Evolutionary conservation across 2,797 vertebrate species (phyloP), one percentile per base, ranked within the genome.

Genomic region (Parauchenoglanis ngamensis): DNA sequence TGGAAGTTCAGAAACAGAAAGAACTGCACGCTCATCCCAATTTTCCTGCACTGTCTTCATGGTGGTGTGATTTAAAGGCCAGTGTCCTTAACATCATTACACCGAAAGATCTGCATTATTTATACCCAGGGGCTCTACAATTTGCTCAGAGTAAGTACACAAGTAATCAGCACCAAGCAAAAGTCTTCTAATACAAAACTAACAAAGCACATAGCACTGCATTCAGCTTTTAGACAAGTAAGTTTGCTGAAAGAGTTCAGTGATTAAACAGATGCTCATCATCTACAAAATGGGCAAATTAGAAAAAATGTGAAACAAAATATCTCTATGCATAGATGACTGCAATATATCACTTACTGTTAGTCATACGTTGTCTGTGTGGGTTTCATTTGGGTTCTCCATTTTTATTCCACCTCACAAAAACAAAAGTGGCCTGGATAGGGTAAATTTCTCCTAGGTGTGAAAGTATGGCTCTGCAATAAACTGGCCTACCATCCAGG

Each of bases 31-130:
- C 23, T 70, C 63, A 87, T 84, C 13, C 31, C 31, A 67, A 2
- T 59, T 87, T 23, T 63, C 52, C 52, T 87, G 25, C 78, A 31
- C 15, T 15, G 4, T 67, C 23, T 63, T 83, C 28, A 11, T 65
- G 28, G 31, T 78, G 25, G 52, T 31, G 17, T 83, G 31, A 65
- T 63, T 83, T 35, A 79, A 61, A 80, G 61, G 61, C 72, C 82
- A 52, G 75, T 49, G 61, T 67, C 63, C 57, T 70, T 78, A 84
- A 78, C 63, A 82, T 84, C 49, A 77, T 83, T 87, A 56, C 23
- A 70, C 31, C 80, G 23, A 85, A 19, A 25, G 31, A 65, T 84
- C 31, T 78, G 80, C 80, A 83, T 75, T 46, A 40, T 83, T 83
- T 52, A 75, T 75, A 61, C 67, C 59, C 79, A 65, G 70, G 31